Conservation (phyloP, 2,797 vertebrate species). For the Pteropus rufus region DNA sequence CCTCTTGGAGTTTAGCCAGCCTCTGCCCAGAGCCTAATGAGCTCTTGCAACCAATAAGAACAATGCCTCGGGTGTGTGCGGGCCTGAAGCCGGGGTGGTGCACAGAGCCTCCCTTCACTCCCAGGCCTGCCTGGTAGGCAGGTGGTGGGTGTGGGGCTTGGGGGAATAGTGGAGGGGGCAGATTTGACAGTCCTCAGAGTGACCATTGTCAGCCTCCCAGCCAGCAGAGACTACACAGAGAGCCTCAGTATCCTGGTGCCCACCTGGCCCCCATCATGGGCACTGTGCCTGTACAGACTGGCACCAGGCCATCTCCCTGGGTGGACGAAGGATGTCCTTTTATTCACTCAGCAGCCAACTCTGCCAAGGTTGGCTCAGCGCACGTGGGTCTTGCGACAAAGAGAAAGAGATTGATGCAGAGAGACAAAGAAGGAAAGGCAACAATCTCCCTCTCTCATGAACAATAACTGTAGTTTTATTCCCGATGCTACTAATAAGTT, state of each 20-base stretch:
- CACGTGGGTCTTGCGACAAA: neutral
- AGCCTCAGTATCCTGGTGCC: conserved; percentile 14
- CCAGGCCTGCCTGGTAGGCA: neutral
- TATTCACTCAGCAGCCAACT: neutral
- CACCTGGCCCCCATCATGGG: conserved; percentile 44
- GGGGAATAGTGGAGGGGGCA: neutral
- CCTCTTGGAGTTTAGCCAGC: neutral
- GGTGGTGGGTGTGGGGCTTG: neutral
- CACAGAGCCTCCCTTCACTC: conserved; percentile 24
- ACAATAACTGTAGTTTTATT: fast-evolving
- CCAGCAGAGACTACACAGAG: neutral
- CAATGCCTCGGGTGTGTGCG: neutral
- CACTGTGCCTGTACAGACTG: neutral
- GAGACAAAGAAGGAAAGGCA: neutral
- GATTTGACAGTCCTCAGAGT: neutral
- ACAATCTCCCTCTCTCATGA: fast-evolving
- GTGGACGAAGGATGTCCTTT: neutral
- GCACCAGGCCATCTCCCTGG: neutral
- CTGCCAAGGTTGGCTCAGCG: neutral
- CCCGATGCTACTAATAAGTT: fast-evolving
- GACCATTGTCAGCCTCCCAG: neutral
- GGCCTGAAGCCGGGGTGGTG: neutral
- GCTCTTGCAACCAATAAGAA: neutral
- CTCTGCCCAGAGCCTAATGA: neutral
- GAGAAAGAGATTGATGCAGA: neutral